Base-by-base conservation (phyloP, 2,113 vertebrate species). In the Syrmaticus mikado region DNA sequence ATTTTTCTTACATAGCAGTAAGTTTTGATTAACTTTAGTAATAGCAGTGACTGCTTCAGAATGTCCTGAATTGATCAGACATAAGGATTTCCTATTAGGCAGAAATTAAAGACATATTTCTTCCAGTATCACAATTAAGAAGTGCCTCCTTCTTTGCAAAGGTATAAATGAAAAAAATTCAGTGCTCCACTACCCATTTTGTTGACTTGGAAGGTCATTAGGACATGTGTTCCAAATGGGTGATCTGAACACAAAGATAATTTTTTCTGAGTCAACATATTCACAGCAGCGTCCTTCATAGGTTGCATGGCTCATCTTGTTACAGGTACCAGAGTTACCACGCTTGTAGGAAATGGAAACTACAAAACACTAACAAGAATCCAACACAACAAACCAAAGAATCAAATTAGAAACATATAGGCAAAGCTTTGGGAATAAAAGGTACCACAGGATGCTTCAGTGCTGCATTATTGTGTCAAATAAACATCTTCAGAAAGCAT, bases 71-170 rank as follows among this genome's bases (percentile, higher is more conserved):
- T 90, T 96, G 96, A 97, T 97, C 93, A 95, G 92, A 81, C 52
- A 19, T 96, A 97, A 96, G 92, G 97, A 97, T 97, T 98, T 97
- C 95, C 96, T 94, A 94, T 97, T 97, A 97, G 82, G 74, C 17
- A 94, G 73, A 97, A 98, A 97, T 97, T 96, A 65, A 95, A 91
- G 84, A 93, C 92, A 95, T 96, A 97, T 92, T 97, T 97, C 95
- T 97, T 97, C 84, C 90, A 80, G 91, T 90, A 95, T 73, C 89
- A 82, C 94, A 87, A 90, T 96, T 95, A 96, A 96, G 70, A 88
- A 96, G 92, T 10, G 25, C 12, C 30, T 87, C 61, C 84, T 7
- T 87, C 12, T 90, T 83, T 82, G 78, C 84, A 75, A 60, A 93
- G 66, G 28, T 53, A 16, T 32, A 83, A 92, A 52, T 62, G 87